Base-by-base conservation (phyloP, 2,113 vertebrate genomes). In the Tamias sibiricus region DNA sequence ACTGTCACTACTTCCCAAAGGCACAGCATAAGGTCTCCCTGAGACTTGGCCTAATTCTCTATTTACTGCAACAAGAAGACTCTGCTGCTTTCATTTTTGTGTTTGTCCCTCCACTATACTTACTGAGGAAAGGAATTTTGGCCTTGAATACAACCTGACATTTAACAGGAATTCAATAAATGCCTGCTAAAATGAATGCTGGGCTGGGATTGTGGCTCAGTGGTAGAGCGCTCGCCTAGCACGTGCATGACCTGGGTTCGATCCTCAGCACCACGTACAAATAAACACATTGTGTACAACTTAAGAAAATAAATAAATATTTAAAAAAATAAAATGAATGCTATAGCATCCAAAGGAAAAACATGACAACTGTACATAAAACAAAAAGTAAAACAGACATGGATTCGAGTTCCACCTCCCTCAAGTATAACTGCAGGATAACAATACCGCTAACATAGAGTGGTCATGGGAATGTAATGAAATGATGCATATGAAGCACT, bases 131-230 rank as follows among this genome's bases (percentile, higher is more conserved):
- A 85, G 66, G 8, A 40, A 52, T 69, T 87, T 83, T n/a, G 62
- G 62, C 37, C 72, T 81, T 40, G n/a, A 69, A 87, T 8, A 96
- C 28, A 93, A n/a, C 3, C 54, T 95, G 32, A 64, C 32, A 94
- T 84, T 91, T 85, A 76, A 49, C 49, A 92, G 68, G 32, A 42
- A 88, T 77, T 77, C 35, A 88, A 57, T 52, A 85, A 96, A 87
- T 54, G 44, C 30, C 64, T 52, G 47, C 57, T 87, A 68, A 96
- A 88, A 91, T 40, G 71, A 94, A 86, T 64, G n/a, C n/a, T n/a
- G n/a, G n/a, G n/a, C n/a, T n/a, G n/a, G n/a, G n/a, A n/a, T n/a
- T n/a, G n/a, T n/a, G n/a, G n/a, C n/a, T n/a, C n/a, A n/a, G n/a
- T n/a, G n/a, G n/a, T n/a, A n/a, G n/a, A n/a, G n/a, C n/a, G n/a